Conservation (phyloP, 2,888 invertebrate species). For the Corbicula japonica region DNA sequence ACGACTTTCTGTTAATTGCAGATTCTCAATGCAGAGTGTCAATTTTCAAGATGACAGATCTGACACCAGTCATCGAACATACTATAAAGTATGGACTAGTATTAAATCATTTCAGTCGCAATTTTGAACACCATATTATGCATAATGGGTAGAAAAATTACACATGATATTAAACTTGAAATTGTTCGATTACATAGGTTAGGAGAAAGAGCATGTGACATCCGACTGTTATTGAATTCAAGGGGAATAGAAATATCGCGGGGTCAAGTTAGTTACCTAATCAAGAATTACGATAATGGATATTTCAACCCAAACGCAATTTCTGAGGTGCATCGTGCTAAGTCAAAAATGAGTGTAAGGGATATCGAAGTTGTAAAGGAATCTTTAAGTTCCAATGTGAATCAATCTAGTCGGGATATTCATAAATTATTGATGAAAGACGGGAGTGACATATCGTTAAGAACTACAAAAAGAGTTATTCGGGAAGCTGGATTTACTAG, state of each 20-base stretch:
- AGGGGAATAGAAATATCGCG: not conserved
- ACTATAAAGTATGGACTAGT: no score
- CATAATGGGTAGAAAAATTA: no score
- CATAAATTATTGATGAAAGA: not conserved
- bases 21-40: no score
- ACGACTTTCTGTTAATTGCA: no score
- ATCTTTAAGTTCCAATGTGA: not conserved
- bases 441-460: not conserved
- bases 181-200: slow-evolving; percentile 1
- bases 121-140: no score
- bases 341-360: not conserved
- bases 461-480: slow-evolving; percentile 10
- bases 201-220: not conserved
- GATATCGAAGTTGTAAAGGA: slow-evolving; percentile 8
- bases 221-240: not conserved
- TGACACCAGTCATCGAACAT: no score
- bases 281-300: not conserved
- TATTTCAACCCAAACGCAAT: slow-evolving; percentile 1
- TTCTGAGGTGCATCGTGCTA: not conserved
- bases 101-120: no score
- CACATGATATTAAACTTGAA: slow-evolving; percentile 8
- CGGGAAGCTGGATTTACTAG: slow-evolving; percentile 24
- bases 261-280: not conserved
- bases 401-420: slow-evolving; percentile 1
- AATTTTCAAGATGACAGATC: no score